Evolutionary conservation across 92 coral and sea anemone genomes (phyloP), one percentile per base, ranked within the genome.

Genomic region (Meandrina meandrites): DNA sequence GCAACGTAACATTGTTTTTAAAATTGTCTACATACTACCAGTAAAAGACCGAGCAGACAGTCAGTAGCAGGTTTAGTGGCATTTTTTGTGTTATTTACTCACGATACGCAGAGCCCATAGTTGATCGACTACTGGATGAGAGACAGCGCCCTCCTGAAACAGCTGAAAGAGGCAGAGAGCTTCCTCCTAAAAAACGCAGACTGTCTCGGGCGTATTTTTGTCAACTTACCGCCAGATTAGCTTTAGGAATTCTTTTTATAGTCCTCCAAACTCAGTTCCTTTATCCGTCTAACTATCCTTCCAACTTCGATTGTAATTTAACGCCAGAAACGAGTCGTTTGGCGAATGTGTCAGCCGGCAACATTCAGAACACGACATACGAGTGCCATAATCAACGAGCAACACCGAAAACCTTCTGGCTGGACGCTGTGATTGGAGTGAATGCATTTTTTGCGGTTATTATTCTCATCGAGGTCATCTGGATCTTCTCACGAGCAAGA

Each of bases 61-160:
- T n/a, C n/a, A n/a, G n/a, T n/a, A n/a, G n/a, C n/a, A n/a, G n/a
- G 5, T 84, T 75, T 4, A 54, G n/a, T 42, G 56, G 42, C 13
- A 45, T 35, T 24, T 42, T 58, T 19, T 24, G 57, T 34, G 74
- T 50, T 12, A 53, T 81, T 13, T 87, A 81, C 86, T 68, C 88
- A 53, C 75, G 35, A 32, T 2, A 31, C 60, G 81, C 54, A 19
- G 73, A 82, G 50, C 53, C 88, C 13, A 72, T 60, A 81, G 12
- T 81, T 36, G 42, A 72, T 21, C 45, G 14, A 36, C 57, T 76
- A 56, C 5, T n/a, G 54, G 21, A 28, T 8, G 17, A 6, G 36
- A 21, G 57, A 83, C 24, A 30, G 22, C 34, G 67, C n/a, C n/a
- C n/a, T n/a, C n/a, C n/a, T n/a, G n/a, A n/a, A n/a, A 82, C 48